Conservation (phyloP, 2,888 invertebrate species). For the Ectobius pallidus region DNA sequence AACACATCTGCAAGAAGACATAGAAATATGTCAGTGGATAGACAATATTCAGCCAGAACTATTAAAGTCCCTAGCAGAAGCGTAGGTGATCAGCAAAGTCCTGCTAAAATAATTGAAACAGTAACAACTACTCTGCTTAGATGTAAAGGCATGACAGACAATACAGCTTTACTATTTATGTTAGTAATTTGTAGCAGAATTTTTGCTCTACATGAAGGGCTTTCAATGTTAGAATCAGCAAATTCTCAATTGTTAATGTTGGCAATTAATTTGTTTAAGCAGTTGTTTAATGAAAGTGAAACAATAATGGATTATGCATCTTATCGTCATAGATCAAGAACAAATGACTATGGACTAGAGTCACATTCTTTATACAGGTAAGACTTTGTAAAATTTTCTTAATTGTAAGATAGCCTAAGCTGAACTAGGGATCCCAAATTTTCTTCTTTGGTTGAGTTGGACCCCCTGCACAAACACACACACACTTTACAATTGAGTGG, state of each 20-base stretch:
- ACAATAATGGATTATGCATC: not conserved
- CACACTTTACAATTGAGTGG: no score
- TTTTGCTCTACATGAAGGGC: constrained; percentile 18
- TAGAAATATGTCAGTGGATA: not conserved
- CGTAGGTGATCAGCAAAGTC: not conserved
- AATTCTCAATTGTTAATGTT: not conserved
- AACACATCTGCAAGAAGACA: constrained; percentile 5
- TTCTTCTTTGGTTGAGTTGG: no score
- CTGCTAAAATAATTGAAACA: constrained; percentile 3
- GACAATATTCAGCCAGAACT: not conserved
- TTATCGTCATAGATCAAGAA: not conserved
- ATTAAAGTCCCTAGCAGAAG: constrained; percentile 1
- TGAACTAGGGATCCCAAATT: no score
- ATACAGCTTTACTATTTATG: not conserved
- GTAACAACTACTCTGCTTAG: not conserved
- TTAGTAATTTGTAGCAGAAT: constrained; percentile 14
- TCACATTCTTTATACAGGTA: not conserved
- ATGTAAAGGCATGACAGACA: not conserved
- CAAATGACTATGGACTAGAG: not conserved
- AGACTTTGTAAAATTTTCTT: no score
- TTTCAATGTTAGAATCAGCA: not conserved
- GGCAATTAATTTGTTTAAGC: not conserved
- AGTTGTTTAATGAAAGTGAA: not conserved
- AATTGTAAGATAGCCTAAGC: no score
- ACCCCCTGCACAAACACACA: no score